These are phyloP conservation scores for Desmodus rotundus DNA, from an alignment of 2,113 vertebrate species.

Conservation along the genomic window DNA sequence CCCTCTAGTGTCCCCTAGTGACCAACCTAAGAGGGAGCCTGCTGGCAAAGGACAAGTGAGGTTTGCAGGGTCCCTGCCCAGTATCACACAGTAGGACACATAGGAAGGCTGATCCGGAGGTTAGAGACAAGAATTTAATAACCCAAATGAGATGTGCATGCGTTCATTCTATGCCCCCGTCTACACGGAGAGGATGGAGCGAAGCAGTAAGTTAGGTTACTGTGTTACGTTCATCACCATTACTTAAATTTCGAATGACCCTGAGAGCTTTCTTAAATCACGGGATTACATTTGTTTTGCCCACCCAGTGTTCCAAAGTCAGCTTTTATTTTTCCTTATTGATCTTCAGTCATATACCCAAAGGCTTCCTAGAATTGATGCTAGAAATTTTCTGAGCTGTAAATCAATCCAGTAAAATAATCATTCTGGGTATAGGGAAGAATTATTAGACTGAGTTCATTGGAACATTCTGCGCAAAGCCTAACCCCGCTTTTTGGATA, in stretches of 20 bases:
- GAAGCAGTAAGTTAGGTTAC: neutral
- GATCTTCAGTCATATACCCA: neutral
- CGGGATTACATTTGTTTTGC: neutral
- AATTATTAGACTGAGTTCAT: neutral
- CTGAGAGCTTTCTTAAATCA: neutral
- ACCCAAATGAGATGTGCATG: neutral
- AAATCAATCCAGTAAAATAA: neutral
- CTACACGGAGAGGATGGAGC: too few species aligned
- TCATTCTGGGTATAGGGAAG: neutral
- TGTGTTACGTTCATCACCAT: neutral
- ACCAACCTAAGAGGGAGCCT: neutral
- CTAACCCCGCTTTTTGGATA: neutral
- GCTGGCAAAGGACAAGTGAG: neutral
- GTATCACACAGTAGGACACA: accelerated
- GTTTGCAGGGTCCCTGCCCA: neutral
- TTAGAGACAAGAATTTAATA: neutral
- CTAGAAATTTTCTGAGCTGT: neutral
- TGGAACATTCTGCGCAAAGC: neutral
- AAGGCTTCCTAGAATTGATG: neutral
- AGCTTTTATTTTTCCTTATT: neutral
- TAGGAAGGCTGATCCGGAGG: neutral
- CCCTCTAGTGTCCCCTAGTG: neutral
- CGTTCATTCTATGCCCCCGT: too few species aligned
- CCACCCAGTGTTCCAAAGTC: neutral
- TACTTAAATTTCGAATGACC: neutral